These are phyloP conservation scores for Ridgeia piscesae DNA, from an alignment of 1,140 invertebrate genomes.

Conservation along the genomic window DNA sequence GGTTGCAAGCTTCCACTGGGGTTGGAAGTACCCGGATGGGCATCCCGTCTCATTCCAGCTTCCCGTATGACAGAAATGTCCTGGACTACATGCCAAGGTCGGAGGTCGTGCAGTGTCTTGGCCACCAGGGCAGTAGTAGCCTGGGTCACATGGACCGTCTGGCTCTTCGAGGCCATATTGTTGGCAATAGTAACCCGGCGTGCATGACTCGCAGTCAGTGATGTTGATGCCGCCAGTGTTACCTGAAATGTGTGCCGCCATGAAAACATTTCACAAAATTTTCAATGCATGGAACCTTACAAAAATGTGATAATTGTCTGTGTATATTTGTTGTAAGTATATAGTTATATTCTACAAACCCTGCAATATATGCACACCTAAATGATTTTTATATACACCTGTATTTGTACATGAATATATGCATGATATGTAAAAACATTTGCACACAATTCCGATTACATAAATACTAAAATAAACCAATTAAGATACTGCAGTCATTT, in stretches of 20 bases:
- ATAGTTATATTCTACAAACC: not conserved
- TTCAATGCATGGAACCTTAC: conserved; percentile 29
- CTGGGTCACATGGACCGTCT: conserved; percentile 16
- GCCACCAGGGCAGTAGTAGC: conserved; percentile 31
- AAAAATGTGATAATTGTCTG: not conserved
- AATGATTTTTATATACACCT: too few relatives aligned
- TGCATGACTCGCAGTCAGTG: conserved; percentile 43
- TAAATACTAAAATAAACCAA: not conserved
- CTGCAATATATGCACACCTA: not conserved
- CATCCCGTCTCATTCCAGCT: conserved; percentile 51
- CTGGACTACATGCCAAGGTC: conserved; percentile 49
- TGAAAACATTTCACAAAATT: not conserved
- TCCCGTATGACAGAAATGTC: conserved; percentile 50
- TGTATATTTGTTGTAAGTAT: not conserved
- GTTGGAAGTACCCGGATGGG: conserved; percentile 53
- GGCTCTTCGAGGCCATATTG: not conserved
- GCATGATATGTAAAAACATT: not conserved
- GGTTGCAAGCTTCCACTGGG: conserved; percentile 40
- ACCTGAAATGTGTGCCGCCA: conserved; percentile 8
- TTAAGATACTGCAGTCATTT: too few relatives aligned
- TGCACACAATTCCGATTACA: not conserved
- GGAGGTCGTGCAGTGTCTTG: conserved; percentile 39
- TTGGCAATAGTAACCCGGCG: conserved; percentile 41
- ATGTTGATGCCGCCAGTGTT: conserved; percentile 29
- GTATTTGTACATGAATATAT: too few relatives aligned